phyloP scores from a whole-genome alignment of 2,113 vertebrate species.

The Cisticola juncidis region DNA sequence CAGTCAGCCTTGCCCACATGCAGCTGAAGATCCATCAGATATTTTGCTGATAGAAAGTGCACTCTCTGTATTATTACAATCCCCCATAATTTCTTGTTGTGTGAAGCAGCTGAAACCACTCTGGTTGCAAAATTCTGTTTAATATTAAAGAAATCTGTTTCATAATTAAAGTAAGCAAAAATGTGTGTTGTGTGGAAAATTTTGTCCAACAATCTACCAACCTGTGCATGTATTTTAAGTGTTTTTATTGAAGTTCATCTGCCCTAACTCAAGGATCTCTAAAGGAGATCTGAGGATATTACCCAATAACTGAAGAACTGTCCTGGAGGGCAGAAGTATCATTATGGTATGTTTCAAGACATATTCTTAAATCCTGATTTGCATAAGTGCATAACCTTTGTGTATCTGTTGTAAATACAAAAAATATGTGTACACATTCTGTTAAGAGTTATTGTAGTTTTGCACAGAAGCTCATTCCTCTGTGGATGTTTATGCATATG shows the following conservation, averaged over 20 bases:
- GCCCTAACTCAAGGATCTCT: background rate
- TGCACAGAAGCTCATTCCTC: background rate
- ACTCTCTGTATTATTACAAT: background rate
- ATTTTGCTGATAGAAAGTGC: background rate
- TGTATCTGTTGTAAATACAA: background rate
- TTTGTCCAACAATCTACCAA: background rate
- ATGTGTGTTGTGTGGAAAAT: background rate
- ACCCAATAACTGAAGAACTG: background rate
- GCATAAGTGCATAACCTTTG: background rate
- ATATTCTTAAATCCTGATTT: background rate
- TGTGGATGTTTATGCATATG: background rate
- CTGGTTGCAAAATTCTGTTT: background rate
- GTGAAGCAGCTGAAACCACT: background rate
- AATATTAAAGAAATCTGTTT: background rate
- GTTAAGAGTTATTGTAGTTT: background rate
- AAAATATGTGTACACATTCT: accelerated
- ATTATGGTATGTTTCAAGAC: background rate
- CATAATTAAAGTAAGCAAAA: background rate
- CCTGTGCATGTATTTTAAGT: background rate
- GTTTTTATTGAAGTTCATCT: background rate
- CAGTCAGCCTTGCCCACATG: background rate
- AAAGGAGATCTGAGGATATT: background rate
- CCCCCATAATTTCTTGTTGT: background rate
- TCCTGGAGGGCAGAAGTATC: background rate
- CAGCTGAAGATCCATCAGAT: background rate